Conservation (phyloP, 2,888 invertebrate species). For the Drosophila niveifrons region DNA sequence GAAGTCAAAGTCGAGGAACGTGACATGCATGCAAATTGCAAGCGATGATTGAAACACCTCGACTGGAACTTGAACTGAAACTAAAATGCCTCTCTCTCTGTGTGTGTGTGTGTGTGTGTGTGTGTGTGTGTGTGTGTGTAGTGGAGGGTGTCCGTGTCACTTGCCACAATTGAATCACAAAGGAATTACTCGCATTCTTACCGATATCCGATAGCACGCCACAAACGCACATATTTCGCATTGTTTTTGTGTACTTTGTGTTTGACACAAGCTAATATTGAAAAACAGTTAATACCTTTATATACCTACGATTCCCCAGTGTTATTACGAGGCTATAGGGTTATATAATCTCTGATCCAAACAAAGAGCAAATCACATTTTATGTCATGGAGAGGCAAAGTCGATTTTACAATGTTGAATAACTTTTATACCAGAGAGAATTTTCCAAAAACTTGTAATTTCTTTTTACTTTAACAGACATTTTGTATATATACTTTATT, state of each 20-base stretch:
- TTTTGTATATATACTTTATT: too few relatives aligned
- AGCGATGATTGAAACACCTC: conserved; percentile 47
- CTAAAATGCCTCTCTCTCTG: conserved; percentile 7
- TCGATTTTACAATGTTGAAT: too few relatives aligned
- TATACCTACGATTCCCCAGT: too few relatives aligned
- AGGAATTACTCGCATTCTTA: conserved; percentile 45
- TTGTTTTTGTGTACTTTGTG: not conserved
- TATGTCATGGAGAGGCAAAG: too few relatives aligned
- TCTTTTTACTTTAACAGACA: too few relatives aligned
- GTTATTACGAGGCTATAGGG: too few relatives aligned
- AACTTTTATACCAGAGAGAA: too few relatives aligned
- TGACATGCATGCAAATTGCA: conserved; percentile 73
- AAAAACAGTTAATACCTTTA: too few relatives aligned
- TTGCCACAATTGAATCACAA: conserved; percentile 44
- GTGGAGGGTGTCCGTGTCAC: conserved; percentile 38
- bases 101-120: conserved; percentile 1
- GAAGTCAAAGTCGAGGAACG: conserved; percentile 54
- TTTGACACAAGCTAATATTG: not conserved
- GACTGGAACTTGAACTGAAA: conserved; percentile 51
- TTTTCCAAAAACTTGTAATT: too few relatives aligned
- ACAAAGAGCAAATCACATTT: too few relatives aligned
- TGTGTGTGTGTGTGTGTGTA: not conserved
- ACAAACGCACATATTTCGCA: conserved; percentile 2
- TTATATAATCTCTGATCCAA: too few relatives aligned
- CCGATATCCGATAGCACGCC: conserved; percentile 15